phyloP scores from a whole-genome alignment of 2,888 invertebrate genomes.

The Mythimna ferrago region DNA sequence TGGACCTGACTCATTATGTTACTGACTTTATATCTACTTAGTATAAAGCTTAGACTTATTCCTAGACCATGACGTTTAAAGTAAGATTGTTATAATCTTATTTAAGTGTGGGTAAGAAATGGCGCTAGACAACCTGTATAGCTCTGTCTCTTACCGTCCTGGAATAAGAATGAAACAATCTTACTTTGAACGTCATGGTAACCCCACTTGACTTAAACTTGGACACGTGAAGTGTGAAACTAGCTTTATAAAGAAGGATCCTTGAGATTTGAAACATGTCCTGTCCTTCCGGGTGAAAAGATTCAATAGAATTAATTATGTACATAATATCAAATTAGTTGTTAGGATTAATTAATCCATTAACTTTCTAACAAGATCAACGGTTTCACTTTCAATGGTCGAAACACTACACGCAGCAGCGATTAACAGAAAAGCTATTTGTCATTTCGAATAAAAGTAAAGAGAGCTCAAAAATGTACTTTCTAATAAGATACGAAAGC shows the following conservation, averaged over 20 bases:
- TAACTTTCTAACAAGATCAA: constrained; percentile 34
- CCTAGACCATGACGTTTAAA: too few species aligned
- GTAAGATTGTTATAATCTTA: too few species aligned
- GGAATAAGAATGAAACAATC: too few species aligned
- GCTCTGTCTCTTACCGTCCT: too few species aligned
- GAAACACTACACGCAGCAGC: constrained; percentile 8
- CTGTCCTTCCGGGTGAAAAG: background rate
- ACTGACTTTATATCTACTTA: constrained; percentile 48
- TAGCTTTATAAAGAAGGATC: background rate
- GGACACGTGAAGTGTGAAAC: constrained; percentile 1
- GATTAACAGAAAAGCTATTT: constrained; percentile 35
- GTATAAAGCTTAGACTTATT: constrained; percentile 1
- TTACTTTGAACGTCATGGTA: too few species aligned
- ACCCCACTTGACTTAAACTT: background rate
- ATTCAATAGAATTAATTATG: background rate
- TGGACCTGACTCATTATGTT: constrained; percentile 64
- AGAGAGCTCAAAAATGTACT: constrained; percentile 47
- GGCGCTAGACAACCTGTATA: too few species aligned
- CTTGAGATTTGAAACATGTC: background rate
- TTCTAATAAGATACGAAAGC: constrained; percentile 58
- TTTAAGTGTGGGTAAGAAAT: too few species aligned
- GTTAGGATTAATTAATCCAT: constrained; percentile 2
- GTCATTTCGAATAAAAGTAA: constrained; percentile 47
- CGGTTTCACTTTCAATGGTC: constrained; percentile 43
- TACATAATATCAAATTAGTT: background rate